These are phyloP conservation scores for Mimas tiliae DNA, from an alignment of 2,888 invertebrate species.

Conservation along the genomic window DNA sequence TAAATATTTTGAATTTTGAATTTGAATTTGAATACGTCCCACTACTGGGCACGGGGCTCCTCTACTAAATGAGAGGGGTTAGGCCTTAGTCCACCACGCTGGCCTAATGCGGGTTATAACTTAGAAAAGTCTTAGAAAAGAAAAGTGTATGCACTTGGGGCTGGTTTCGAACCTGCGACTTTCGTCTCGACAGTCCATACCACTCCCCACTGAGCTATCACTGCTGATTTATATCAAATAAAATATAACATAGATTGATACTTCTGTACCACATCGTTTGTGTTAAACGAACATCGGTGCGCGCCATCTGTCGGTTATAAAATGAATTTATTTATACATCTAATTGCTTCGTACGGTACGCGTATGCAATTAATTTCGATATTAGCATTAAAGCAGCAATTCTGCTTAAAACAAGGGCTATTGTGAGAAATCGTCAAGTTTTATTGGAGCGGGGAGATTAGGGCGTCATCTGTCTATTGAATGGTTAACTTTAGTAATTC, in stretches of 20 bases:
- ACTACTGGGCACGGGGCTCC: too few species aligned
- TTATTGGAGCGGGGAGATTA: slow-evolving; percentile 52
- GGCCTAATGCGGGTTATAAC: too few species aligned
- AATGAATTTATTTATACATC: slow-evolving; percentile 81
- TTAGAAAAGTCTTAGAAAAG: too few species aligned
- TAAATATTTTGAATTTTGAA: too few species aligned
- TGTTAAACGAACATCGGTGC: slow-evolving; percentile 23
- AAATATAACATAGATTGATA: background rate
- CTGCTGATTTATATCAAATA: background rate
- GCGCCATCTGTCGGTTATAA: slow-evolving; percentile 79
- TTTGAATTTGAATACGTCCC: too few species aligned
- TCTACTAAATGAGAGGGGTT: too few species aligned
- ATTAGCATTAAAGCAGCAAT: slow-evolving; percentile 75
- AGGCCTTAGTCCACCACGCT: too few species aligned
- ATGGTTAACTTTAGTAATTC: slow-evolving; percentile 30
- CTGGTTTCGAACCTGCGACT: too few species aligned
- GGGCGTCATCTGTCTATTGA: slow-evolving; percentile 56
- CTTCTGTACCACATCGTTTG: slow-evolving; percentile 13
- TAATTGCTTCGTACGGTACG: slow-evolving; percentile 76
- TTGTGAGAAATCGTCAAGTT: slow-evolving; percentile 67
- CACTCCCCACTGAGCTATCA: too few species aligned
- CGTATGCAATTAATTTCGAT: slow-evolving; percentile 80
- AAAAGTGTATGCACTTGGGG: too few species aligned
- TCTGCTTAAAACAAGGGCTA: slow-evolving; percentile 68
- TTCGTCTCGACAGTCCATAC: too few species aligned